These are phyloP conservation scores for Rhimphoctona megacephalus DNA, from an alignment of 2,888 invertebrate genomes.

Conservation along the genomic window DNA sequence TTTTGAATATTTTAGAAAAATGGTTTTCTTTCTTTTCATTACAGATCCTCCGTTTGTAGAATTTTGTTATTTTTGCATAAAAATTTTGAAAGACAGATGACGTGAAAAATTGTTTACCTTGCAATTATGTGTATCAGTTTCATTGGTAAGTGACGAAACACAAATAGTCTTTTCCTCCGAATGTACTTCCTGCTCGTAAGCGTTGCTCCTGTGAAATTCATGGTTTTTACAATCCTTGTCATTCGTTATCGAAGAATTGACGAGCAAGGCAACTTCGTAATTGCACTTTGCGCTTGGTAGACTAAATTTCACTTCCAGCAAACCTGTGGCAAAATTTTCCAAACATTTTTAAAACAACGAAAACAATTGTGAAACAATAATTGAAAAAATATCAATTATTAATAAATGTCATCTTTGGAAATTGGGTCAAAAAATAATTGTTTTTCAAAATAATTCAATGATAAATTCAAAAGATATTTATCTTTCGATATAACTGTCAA, in stretches of 20 bases:
- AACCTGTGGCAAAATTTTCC: constrained; percentile 41
- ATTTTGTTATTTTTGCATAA: not conserved
- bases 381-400: no score
- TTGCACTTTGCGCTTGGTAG: constrained; percentile 56
- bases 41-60: not conserved
- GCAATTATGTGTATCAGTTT: constrained; percentile 7
- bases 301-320: constrained; percentile 52
- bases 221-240: constrained; percentile 63
- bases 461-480: no score
- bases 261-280: constrained; percentile 66
- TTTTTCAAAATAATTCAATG: not conserved
- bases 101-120: constrained; percentile 29
- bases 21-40: no score
- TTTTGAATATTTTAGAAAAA: not conserved
- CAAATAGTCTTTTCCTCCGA: constrained; percentile 59
- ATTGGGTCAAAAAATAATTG: not conserved
- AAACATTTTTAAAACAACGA: not conserved
- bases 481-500: no score
- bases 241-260: constrained; percentile 62
- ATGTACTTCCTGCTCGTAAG: constrained; percentile 62
- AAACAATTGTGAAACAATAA: not conserved
- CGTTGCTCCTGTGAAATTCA: constrained; percentile 48
- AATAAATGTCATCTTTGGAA: no score
- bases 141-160: constrained; percentile 10
- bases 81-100: not conserved